Evolutionary conservation across 2,113 vertebrate genomes (phyloP), one percentile per base, ranked within the genome.

Genomic region (Pollimyrus isidori): DNA sequence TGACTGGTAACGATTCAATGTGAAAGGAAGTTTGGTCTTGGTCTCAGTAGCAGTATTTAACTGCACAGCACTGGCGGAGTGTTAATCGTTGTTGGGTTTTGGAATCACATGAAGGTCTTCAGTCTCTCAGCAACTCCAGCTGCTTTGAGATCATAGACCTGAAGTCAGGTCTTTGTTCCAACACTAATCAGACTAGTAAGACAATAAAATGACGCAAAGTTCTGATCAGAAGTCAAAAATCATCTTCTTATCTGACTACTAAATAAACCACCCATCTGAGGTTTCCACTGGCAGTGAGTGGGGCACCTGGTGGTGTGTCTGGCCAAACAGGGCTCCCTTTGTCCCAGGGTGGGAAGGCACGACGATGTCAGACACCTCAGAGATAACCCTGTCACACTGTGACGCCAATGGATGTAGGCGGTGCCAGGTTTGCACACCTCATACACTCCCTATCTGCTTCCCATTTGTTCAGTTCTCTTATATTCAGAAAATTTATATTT

Each of bases 191-290:
- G 69, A 76, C 69, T 35, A 42, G 69, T 65, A 56, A 76, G 10
- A 82, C 5, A 89, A 56, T n/a, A n/a, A 84, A 84, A 39, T 52
- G 42, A 23, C 53, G 9, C 42, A 11, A 35, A n/a, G 46, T n/a
- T 35, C 35, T 76, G 82, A 21, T 21, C 6, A n/a, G 48, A 84
- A 87, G 84, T 35, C 69, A 49, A 30, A 7, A 46, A 35, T 42
- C 50, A 17, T 48, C 39, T 35, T 17, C 26, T 48, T 11, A 15
- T 23, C 87, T 13, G 45, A 52, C 3, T 9, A 13, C 11, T 80
- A 17, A 85, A 82, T 76, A 62, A 90, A 42, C 53, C 86, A 30
- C 17, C 45, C 76, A 89, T 86, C 87, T 87, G 84, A 50, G 49
- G 48, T 49, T 49, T 49, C 46, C 46, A 48, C 46, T 48, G 46